Evolutionary conservation across 2,797 vertebrate species (phyloP).

Genomic region (Natrix natrix): DNA sequence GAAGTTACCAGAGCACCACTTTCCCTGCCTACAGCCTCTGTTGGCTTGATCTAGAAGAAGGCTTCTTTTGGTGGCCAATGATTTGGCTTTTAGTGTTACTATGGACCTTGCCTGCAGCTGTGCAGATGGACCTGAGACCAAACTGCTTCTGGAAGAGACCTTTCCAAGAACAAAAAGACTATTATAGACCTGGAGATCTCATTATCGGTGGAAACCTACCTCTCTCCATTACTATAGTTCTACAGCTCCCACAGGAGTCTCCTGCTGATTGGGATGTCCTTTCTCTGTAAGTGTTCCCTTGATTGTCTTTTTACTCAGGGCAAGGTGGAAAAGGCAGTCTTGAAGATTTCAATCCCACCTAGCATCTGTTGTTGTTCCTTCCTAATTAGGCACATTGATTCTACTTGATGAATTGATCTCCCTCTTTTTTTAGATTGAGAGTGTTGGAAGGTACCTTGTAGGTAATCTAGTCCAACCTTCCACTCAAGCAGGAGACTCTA

Average conservation of each 20-base stretch:
- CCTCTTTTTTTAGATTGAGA: no score
- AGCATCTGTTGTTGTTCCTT: no score
- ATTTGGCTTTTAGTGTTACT: background rate
- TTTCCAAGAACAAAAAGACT: background rate
- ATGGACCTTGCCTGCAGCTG: background rate
- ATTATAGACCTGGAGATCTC: background rate
- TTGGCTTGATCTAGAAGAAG: background rate
- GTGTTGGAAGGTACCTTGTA: no score
- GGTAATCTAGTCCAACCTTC: no score
- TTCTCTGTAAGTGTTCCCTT: background rate
- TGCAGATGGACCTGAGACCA: background rate
- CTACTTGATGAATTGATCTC: no score
- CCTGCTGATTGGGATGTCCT: background rate
- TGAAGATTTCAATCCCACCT: no score
- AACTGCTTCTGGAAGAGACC: background rate
- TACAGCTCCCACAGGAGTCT: background rate
- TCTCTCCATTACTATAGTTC: background rate
- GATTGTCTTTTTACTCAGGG: no score
- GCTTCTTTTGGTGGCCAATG: background rate
- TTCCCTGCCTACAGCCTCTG: background rate
- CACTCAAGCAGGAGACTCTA: no score
- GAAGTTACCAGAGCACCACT: background rate
- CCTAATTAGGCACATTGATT: no score
- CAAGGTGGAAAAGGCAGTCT: no score
- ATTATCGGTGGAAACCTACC: background rate